A percentile compares a stretch with the other conserved stretches of the same genome.
These are phyloP conservation scores for Psittacus erithacus DNA, from an alignment of 2,113 vertebrate species.

Conservation along the genomic window DNA sequence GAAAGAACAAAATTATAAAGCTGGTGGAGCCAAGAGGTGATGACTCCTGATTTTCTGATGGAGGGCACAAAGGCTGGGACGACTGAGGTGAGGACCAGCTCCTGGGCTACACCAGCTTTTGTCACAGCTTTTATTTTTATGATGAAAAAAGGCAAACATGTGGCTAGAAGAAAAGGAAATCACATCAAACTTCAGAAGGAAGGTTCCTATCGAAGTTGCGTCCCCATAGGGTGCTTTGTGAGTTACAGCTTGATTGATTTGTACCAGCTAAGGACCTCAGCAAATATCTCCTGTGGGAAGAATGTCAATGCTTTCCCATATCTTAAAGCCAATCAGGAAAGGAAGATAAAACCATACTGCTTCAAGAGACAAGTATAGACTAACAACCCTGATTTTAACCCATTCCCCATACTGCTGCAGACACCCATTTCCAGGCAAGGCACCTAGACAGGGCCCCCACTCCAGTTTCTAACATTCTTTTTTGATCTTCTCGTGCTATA, in stretches of 20 bases:
- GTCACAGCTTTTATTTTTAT: neutral
- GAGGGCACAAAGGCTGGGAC: neutral
- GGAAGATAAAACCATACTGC: conserved; percentile 4
- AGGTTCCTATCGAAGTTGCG: conserved; percentile 5
- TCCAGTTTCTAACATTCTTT: neutral
- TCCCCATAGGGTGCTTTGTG: conserved; percentile 48
- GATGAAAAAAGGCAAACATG: neutral
- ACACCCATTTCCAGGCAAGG: neutral
- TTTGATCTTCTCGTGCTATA: neutral
- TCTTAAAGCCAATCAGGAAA: conserved; percentile 37
- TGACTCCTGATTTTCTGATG: conserved; percentile 17
- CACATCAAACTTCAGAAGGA: conserved; percentile 27
- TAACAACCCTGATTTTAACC: neutral
- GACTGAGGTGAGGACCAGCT: neutral
- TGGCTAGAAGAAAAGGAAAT: conserved; percentile 23
- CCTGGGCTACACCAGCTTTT: neutral
- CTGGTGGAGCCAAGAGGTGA: conserved; percentile 13
- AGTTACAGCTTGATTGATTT: conserved; percentile 55
- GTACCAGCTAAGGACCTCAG: conserved; percentile 46
- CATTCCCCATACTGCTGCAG: neutral
- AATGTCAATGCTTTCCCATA: neutral
- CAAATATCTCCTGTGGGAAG: conserved; percentile 48
- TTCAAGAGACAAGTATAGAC: neutral
- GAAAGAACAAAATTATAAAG: neutral
- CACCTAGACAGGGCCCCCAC: neutral